Evolutionary conservation across 2,888 invertebrate genomes (phyloP), one percentile per base, ranked within the genome.

Genomic region (Meloe dianella): DNA sequence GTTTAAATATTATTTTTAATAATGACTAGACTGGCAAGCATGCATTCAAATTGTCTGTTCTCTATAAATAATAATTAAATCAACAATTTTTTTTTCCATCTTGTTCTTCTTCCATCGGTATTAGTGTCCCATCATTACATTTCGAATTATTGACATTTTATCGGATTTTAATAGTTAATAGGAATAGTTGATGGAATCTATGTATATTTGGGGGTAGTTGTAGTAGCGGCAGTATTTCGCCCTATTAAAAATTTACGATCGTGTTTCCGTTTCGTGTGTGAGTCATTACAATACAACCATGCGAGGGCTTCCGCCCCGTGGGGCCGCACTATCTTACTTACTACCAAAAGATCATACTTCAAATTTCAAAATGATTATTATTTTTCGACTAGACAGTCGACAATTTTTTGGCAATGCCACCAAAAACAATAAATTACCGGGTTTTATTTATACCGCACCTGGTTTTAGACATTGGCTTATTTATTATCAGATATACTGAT

Each of bases 381-480:
- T n/a, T 38, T 38, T 38, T 17, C 38, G 38, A 38, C 38, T 38
- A 38, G 38, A 38, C 38, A 38, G 38, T 38, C 38, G 38, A 38
- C 38, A 6, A 32, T 35, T 64, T 64, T 67, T 61, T 64, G 61
- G 67, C 67, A 64, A 47, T 66, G 38, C 30, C 29, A 57, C 27
- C 58, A n/a, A 38, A 38, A 38, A 38, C 38, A 60, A 63, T 66
- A 63, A 61, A 65, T 61, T 61, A 51, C 41, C 57, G 35, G 35
- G 66, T 51, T 63, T 60, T 66, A 66, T 66, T 66, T 60, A 66
- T 66, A 66, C 35, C 66, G 62, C 60, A 60, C 63, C 66, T 66
- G 35, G 58, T 59, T 59, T 30, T 58, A 41, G 35, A 17, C 38
- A 38, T 38, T 56, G 22, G 27, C 56, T 24, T 56, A 12, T 24